Conservation (phyloP, 2,797 vertebrate genomes). For the Lepidocolaptes lacrymiger region DNA sequence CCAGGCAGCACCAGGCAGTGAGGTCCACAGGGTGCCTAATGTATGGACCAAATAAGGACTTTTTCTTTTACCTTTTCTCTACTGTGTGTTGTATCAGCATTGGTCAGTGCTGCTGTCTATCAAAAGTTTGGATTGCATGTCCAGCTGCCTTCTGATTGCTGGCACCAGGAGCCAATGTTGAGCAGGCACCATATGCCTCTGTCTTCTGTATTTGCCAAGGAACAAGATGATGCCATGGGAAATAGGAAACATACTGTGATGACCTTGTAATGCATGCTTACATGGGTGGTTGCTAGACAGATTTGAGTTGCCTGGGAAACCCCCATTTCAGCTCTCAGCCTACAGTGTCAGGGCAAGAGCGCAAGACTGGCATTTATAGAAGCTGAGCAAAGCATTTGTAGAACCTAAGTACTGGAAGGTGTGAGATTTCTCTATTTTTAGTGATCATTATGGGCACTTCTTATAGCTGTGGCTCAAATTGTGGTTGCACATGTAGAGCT, state of each 20-base stretch:
- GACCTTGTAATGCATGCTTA: slow-evolving; percentile 23
- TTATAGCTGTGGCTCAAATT: neutral
- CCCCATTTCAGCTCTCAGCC: slow-evolving; percentile 20
- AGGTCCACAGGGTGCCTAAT: neutral
- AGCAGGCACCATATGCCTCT: slow-evolving; percentile 12
- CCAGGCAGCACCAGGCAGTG: rapidly evolving
- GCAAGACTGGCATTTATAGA: slow-evolving; percentile 34
- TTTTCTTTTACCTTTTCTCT: neutral
- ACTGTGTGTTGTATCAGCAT: neutral
- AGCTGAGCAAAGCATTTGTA: neutral
- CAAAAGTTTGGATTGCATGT: neutral
- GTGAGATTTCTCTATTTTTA: slow-evolving; percentile 46
- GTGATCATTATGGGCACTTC: neutral
- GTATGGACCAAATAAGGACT: neutral
- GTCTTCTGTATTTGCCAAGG: slow-evolving; percentile 49
- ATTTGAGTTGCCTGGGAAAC: slow-evolving; percentile 60
- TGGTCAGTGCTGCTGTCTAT: neutral
- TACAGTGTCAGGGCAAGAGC: slow-evolving; percentile 15
- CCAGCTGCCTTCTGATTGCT: slow-evolving; percentile 14
- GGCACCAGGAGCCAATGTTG: neutral
- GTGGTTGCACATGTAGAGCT: neutral
- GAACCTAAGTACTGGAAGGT: neutral
- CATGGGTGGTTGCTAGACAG: slow-evolving; percentile 54
- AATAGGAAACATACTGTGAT: slow-evolving; percentile 24
- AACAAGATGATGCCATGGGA: slow-evolving; percentile 45